These are phyloP conservation scores for Halesus radiatus DNA, from an alignment of 1,140 invertebrate genomes.

Conservation along the genomic window DNA sequence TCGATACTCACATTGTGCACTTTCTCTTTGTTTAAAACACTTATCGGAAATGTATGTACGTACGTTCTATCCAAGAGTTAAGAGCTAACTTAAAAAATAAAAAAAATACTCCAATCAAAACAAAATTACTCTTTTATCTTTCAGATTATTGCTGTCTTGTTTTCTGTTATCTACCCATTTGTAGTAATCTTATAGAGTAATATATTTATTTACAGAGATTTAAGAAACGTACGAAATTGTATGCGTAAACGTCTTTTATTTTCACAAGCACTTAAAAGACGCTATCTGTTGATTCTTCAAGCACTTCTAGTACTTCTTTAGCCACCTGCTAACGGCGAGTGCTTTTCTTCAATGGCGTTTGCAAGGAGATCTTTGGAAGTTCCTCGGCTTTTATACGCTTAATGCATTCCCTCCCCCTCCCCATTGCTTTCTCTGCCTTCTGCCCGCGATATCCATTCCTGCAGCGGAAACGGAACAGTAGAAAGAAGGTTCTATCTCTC, in stretches of 20 bases:
- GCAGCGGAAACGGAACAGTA: background rate
- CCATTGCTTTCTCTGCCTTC: background rate
- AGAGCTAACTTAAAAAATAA: no score
- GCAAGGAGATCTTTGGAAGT: conserved; percentile 34
- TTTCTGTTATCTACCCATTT: no score
- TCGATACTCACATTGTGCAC: no score
- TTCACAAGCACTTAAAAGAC: background rate
- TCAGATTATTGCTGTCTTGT: no score
- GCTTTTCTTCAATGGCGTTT: conserved; percentile 16
- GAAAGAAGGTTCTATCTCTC: background rate
- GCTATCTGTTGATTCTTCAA: conserved; percentile 21
- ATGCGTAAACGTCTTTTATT: background rate
- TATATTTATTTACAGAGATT: no score
- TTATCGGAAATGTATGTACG: no score
- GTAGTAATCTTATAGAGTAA: no score
- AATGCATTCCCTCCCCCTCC: conserved; percentile 27
- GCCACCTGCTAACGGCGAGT: conserved; percentile 15
- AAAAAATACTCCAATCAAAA: no score
- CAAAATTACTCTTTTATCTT: no score
- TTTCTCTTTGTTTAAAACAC: no score
- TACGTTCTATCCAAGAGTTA: no score
- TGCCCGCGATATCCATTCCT: background rate
- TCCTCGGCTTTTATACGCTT: conserved; percentile 45
- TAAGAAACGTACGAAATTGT: no score
- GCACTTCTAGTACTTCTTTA: background rate